Evolutionary conservation across 2,888 invertebrate species (phyloP).

Genomic region (Cetonia aurata): DNA sequence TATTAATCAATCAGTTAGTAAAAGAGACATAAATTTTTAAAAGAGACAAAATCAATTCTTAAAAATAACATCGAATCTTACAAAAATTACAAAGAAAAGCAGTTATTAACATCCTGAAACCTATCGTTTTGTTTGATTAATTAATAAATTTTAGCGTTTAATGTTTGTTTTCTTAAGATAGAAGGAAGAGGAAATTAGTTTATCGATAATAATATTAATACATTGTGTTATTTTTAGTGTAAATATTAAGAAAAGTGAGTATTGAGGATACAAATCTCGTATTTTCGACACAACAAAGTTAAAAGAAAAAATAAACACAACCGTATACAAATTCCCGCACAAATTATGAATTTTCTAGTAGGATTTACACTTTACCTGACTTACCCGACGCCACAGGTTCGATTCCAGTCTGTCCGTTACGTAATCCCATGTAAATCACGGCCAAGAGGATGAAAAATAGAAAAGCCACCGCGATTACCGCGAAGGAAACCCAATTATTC

Average conservation of each 20-base stretch:
- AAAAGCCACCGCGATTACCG: slow-evolving; percentile 72
- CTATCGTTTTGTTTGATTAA: too few relatives aligned
- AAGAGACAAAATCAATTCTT: neutral
- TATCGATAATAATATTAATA: too few relatives aligned
- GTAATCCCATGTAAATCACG: slow-evolving; percentile 77
- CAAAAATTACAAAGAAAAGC: too few relatives aligned
- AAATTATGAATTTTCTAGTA: neutral
- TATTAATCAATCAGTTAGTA: neutral
- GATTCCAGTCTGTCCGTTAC: slow-evolving; percentile 70
- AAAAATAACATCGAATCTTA: neutral
- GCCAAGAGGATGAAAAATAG: slow-evolving; percentile 77
- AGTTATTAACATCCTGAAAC: too few relatives aligned
- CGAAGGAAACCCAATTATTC: slow-evolving; percentile 75
- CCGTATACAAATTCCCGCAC: too few relatives aligned
- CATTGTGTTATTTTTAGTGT: too few relatives aligned
- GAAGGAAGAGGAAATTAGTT: neutral
- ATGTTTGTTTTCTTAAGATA: neutral
- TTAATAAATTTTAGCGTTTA: too few relatives aligned
- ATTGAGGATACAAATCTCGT: slow-evolving; percentile 5
- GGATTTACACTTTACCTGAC: neutral
- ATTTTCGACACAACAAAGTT: neutral
- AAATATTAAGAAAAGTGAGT: neutral
- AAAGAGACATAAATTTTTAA: too few relatives aligned
- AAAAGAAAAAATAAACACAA: neutral
- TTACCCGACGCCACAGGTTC: slow-evolving; percentile 56